A percentile compares a stretch with the other conserved stretches of the same genome.
Conservation (phyloP, 1,140 invertebrate species). For the Nasonia giraulti region DNA sequence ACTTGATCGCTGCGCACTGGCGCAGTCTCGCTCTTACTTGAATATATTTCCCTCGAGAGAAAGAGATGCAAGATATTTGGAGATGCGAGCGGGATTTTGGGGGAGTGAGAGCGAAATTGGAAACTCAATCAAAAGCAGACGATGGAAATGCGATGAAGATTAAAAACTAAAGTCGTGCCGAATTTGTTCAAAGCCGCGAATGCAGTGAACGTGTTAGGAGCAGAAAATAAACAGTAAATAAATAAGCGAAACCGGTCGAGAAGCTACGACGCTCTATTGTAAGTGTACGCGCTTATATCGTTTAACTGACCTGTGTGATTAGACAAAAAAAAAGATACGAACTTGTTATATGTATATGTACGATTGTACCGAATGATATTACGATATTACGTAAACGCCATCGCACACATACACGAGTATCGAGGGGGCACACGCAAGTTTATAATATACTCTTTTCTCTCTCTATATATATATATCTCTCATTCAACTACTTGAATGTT, state of each 20-base stretch:
- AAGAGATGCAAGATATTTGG: background rate
- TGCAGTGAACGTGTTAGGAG: background rate
- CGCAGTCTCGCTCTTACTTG: background rate
- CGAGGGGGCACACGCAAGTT: constrained; percentile 46
- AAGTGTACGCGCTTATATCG: constrained; percentile 25
- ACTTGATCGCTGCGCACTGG: background rate
- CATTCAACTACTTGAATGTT: constrained; percentile 4
- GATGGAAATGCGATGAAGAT: background rate
- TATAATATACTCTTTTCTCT: constrained; percentile 8
- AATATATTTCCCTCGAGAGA: background rate
- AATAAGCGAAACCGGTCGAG: background rate
- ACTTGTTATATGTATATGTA: constrained; percentile 37
- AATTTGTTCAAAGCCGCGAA: constrained; percentile 10
- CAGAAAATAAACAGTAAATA: background rate
- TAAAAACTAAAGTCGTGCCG: constrained; percentile 27
- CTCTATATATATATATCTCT: background rate
- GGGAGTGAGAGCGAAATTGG: too few species aligned
- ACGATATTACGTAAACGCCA: constrained; percentile 35
- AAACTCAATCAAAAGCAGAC: constrained; percentile 18
- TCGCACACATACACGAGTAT: constrained; percentile 13
- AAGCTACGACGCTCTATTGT: constrained; percentile 2
- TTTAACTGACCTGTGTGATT: constrained; percentile 33
- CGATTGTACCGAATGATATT: constrained; percentile 33
- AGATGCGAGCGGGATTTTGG: background rate
- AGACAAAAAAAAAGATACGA: constrained; percentile 28